Conservation (phyloP, 2,797 vertebrate species). For the Chiloscyllium punctatum region DNA sequence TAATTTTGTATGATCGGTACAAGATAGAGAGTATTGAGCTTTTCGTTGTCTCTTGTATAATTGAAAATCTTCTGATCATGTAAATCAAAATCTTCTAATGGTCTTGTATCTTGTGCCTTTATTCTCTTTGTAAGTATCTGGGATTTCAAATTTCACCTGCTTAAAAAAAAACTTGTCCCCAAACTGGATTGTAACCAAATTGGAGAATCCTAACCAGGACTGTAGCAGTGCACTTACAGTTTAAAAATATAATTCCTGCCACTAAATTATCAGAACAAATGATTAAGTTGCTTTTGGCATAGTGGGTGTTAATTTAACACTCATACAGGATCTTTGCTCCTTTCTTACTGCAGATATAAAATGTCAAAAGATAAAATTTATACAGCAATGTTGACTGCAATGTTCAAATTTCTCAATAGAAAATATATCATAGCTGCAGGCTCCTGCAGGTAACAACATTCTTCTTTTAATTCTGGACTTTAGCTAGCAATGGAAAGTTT, state of each 20-base stretch:
- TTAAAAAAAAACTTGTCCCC: too few species aligned
- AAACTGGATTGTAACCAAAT: too few species aligned
- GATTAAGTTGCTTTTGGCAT: not conserved
- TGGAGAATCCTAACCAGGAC: not conserved
- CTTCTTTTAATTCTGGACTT: constrained; percentile 6
- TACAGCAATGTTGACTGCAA: not conserved
- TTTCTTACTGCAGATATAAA: not conserved
- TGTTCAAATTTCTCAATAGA: not conserved
- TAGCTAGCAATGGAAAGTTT: not conserved
- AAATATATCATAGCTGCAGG: not conserved
- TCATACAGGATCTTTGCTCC: not conserved
- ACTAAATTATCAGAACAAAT: not conserved
- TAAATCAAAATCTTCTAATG: too few species aligned
- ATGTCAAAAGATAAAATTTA: not conserved
- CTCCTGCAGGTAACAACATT: not conserved
- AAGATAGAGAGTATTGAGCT: too few species aligned
- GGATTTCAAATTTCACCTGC: too few species aligned
- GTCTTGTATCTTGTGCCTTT: too few species aligned
- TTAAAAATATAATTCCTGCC: not conserved
- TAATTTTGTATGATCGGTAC: too few species aligned
- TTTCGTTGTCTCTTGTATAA: too few species aligned
- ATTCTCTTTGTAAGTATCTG: too few species aligned
- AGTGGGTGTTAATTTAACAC: not conserved
- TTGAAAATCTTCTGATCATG: too few species aligned
- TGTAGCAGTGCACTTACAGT: not conserved